A percentile compares a stretch with the other conserved stretches of the same genome.
Evolutionary conservation across 2,113 vertebrate genomes (phyloP).

Genomic region (Panurus biarmicus): DNA sequence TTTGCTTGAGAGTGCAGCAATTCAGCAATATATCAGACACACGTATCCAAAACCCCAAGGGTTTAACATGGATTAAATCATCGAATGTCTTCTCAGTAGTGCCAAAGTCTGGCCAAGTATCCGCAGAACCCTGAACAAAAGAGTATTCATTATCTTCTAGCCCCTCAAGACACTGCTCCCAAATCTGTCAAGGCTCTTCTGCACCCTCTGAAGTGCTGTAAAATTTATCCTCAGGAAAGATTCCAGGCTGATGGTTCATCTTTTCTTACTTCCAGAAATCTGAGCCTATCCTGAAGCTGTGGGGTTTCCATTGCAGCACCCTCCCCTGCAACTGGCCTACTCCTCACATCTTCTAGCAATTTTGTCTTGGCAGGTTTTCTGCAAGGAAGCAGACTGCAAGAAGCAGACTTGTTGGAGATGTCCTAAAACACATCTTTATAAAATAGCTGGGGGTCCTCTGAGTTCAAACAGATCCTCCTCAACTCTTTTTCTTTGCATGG

Average conservation of each 20-base stretch:
- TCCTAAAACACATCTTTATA: not conserved
- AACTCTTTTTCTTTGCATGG: not conserved
- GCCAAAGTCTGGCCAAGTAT: not conserved
- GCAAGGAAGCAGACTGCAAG: not conserved
- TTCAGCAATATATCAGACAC: not conserved
- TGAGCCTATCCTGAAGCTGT: not conserved
- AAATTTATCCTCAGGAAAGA: not conserved
- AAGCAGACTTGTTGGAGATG: not conserved
- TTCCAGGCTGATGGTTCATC: not conserved
- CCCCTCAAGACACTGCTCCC: not conserved
- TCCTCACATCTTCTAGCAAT: not conserved
- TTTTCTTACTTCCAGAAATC: not conserved
- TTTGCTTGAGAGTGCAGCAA: not conserved
- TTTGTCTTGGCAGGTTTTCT: not conserved
- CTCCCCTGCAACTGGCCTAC: not conserved
- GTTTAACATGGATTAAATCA: not conserved
- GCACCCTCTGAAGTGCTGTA: not conserved
- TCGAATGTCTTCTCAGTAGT: not conserved
- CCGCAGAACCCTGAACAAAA: not conserved
- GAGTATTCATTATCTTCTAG: not conserved
- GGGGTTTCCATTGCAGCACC: not conserved
- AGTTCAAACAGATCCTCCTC: not conserved
- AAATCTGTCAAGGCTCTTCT: not conserved
- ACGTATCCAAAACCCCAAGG: accelerated
- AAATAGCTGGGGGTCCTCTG: not conserved